phyloP scores from a whole-genome alignment of 2,113 vertebrate species.

The Eurystomus gularis region DNA sequence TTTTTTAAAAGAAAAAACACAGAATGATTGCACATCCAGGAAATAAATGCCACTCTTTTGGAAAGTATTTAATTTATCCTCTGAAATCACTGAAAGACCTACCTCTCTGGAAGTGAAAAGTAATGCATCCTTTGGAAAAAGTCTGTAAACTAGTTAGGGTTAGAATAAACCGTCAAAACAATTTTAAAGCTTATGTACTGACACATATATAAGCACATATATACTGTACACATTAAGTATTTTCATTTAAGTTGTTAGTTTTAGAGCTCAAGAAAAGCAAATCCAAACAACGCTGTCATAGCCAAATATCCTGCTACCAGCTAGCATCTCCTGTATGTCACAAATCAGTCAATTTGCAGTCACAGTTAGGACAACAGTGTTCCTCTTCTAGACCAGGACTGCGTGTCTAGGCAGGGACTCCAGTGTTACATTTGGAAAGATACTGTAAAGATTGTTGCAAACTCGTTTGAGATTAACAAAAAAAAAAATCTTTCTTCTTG shows the following conservation, averaged over 20 bases:
- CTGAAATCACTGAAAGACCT: not conserved
- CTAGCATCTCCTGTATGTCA: not conserved
- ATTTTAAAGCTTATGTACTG: not conserved
- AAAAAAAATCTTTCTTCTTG: not conserved
- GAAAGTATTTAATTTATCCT: not conserved
- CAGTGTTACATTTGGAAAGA: not conserved
- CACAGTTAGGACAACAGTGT: not conserved
- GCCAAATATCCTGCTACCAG: not conserved
- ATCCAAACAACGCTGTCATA: not conserved
- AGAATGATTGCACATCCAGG: not conserved
- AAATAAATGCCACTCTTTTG: not conserved
- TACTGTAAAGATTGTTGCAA: not conserved
- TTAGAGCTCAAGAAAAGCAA: not conserved
- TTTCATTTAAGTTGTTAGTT: not conserved
- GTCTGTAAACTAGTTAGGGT: not conserved
- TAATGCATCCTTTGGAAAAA: not conserved
- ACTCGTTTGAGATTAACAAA: not conserved
- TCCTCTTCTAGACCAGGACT: not conserved
- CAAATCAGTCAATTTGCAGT: not conserved
- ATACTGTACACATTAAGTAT: not conserved
- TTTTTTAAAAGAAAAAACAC: not conserved
- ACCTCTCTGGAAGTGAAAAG: not conserved
- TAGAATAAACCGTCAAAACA: not conserved
- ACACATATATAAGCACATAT: not conserved
- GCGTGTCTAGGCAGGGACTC: not conserved